phyloP scores from a whole-genome alignment of 2,888 invertebrate genomes.

The Gymnoscelis rufifasciata region DNA sequence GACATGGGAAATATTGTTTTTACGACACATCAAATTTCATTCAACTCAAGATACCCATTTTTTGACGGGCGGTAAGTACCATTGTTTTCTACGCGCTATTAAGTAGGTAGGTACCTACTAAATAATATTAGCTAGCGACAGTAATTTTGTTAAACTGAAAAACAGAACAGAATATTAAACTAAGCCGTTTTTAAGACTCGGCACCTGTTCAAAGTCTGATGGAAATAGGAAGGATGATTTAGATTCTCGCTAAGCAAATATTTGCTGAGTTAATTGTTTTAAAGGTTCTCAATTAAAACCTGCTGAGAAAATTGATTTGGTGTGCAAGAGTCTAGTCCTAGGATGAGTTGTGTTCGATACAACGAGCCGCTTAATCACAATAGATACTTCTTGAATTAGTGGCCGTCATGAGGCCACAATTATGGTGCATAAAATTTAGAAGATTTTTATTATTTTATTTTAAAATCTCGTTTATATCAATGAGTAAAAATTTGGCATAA shows the following conservation, averaged over 20 bases:
- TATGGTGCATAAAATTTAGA: too few species aligned
- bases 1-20: slow-evolving; percentile 9
- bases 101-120: neutral
- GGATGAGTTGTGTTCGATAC: too few species aligned
- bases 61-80: slow-evolving; percentile 1
- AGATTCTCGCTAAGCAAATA: slow-evolving; percentile 3
- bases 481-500: too few species aligned
- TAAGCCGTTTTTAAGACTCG: neutral
- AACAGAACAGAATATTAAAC: neutral
- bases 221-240: neutral
- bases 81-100: slow-evolving; percentile 2
- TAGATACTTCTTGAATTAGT: too few species aligned
- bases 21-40: slow-evolving; percentile 8
- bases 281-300: neutral
- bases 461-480: too few species aligned
- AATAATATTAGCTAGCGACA: neutral
- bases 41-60: slow-evolving; percentile 6
- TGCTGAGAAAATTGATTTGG: neutral
- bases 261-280: slow-evolving; percentile 1
- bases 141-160: neutral
- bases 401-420: too few species aligned
- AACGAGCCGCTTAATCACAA: too few species aligned
- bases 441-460: too few species aligned
- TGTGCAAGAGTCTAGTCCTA: too few species aligned
- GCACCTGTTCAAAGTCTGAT: slow-evolving; percentile 3